These are phyloP conservation scores for Autographa gamma DNA, from an alignment of 2,888 invertebrate genomes.

Conservation along the genomic window DNA sequence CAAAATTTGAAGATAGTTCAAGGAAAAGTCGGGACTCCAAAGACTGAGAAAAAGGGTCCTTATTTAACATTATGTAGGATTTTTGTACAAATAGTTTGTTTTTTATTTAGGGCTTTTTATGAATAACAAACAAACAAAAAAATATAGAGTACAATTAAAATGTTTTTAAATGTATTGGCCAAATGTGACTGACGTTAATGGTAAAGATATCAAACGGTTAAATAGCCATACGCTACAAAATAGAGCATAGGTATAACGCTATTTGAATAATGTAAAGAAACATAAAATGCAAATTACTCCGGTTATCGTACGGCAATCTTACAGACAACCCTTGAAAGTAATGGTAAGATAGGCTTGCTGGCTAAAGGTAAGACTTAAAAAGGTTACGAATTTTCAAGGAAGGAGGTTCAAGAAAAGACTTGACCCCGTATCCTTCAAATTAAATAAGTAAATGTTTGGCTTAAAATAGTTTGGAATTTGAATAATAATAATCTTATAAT, in stretches of 20 bases:
- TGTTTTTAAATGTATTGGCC: too few relatives aligned
- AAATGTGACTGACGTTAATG: too few relatives aligned
- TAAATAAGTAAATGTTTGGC: too few relatives aligned
- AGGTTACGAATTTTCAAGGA: background rate
- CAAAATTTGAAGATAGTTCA: too few relatives aligned
- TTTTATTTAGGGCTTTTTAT: too few relatives aligned
- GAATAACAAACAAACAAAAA: too few relatives aligned
- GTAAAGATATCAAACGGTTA: background rate
- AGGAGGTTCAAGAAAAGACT: background rate
- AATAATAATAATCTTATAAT: too few relatives aligned
- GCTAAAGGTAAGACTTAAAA: background rate
- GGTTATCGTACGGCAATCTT: background rate
- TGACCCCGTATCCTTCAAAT: background rate
- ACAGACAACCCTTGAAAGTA: slow-evolving; percentile 4
- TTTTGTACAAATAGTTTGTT: too few relatives aligned
- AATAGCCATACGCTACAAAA: background rate
- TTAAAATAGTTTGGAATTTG: too few relatives aligned
- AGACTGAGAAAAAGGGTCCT: too few relatives aligned
- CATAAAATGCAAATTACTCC: slow-evolving; percentile 1
- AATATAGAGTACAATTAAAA: background rate
- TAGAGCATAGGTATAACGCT: background rate
- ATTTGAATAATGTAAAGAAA: background rate
- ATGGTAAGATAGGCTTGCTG: background rate
- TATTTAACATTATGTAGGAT: too few relatives aligned
- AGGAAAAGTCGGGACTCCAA: too few relatives aligned